These are phyloP conservation scores for Spinus pinus DNA, from an alignment of 2,797 vertebrate species.

Conservation along the genomic window DNA sequence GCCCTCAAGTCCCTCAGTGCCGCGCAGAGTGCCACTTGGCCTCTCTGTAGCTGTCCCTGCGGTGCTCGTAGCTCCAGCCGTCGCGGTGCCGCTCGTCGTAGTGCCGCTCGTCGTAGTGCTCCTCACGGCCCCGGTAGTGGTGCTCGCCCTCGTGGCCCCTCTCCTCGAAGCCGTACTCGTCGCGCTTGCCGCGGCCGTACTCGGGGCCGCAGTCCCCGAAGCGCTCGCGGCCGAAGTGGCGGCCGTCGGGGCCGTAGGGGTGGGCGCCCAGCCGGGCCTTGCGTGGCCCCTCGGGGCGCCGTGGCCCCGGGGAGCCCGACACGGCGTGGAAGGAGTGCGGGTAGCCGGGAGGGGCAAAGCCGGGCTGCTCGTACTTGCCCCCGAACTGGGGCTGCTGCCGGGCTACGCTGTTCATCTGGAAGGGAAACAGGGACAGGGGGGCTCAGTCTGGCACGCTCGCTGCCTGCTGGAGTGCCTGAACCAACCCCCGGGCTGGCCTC, in stretches of 20 bases:
- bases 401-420: slow-evolving; percentile 81
- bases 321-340: slow-evolving; percentile 3
- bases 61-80: slow-evolving; percentile 75
- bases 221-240: slow-evolving; percentile 73
- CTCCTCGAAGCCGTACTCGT: slow-evolving; percentile 76
- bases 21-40: slow-evolving; percentile 80
- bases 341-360: slow-evolving; percentile 22
- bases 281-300: slow-evolving; percentile 56
- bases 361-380: slow-evolving; percentile 49
- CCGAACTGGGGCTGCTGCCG: slow-evolving; percentile 72
- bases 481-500: no score
- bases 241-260: slow-evolving; percentile 54
- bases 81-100: slow-evolving; percentile 75
- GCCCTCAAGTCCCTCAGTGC: not conserved
- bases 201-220: slow-evolving; percentile 60
- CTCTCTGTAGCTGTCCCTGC: slow-evolving; percentile 75
- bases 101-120: slow-evolving; percentile 66
- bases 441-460: accelerated
- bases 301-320: not conserved
- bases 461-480: accelerated
- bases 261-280: slow-evolving; percentile 72
- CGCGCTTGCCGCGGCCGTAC: slow-evolving; percentile 71
- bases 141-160: slow-evolving; percentile 72
- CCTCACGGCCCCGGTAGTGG: slow-evolving; percentile 75
- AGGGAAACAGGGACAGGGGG: not conserved